These are phyloP conservation scores for Diplodus puntazzo DNA, from an alignment of 2,797 vertebrate genomes.

Conservation along the genomic window DNA sequence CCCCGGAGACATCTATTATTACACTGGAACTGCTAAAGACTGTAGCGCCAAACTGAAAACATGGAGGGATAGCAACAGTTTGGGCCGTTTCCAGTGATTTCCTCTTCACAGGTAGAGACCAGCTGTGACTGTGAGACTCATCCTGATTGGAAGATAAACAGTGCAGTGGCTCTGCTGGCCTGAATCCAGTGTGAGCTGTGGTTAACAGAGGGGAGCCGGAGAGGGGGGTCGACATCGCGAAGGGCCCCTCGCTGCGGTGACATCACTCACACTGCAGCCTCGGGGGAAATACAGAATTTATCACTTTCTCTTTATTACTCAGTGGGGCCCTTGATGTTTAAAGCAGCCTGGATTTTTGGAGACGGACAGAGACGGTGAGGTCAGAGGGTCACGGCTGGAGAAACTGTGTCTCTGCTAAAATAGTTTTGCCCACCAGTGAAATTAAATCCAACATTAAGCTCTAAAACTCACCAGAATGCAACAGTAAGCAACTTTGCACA, in stretches of 20 bases:
- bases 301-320: slow-evolving; percentile 68
- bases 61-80: not conserved
- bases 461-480: not conserved
- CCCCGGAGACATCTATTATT: not conserved
- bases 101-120: slow-evolving; percentile 19
- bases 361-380: slow-evolving; percentile 43
- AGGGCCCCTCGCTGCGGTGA: slow-evolving; percentile 52
- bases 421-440: not conserved
- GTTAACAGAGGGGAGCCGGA: not conserved
- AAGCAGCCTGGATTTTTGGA: slow-evolving; percentile 54
- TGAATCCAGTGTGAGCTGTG: not conserved
- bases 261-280: slow-evolving; percentile 43
- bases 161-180: not conserved
- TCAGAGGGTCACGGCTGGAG: slow-evolving; percentile 30
- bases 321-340: slow-evolving; percentile 66
- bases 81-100: slow-evolving; percentile 1
- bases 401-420: not conserved
- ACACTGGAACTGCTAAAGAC: not conserved
- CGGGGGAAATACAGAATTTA: slow-evolving; percentile 43
- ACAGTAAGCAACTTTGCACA: not conserved
- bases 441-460: not conserved
- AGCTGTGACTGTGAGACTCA: not conserved
- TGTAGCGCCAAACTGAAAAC: slow-evolving; percentile 1
- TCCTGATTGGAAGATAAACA: not conserved
- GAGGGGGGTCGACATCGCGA: not conserved